phyloP scores from a whole-genome alignment of 1,140 invertebrate genomes.

The Calliphora vicina region DNA sequence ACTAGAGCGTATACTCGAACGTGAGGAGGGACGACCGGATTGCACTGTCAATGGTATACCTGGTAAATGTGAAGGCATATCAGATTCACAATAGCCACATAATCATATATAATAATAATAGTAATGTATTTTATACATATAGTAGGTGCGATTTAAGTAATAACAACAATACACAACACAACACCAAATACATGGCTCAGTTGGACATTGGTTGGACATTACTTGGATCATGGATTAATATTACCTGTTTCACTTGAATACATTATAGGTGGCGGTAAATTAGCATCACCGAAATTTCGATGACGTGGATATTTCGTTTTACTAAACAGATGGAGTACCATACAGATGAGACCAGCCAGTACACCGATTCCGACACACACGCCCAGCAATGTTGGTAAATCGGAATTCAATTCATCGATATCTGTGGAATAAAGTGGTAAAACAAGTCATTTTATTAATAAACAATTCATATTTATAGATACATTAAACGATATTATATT shows the following conservation, averaged over 20 bases:
- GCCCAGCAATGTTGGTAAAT: constrained; percentile 81
- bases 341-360: constrained; percentile 82
- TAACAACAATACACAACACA: not conserved
- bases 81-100: constrained; percentile 36
- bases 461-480: no score
- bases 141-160: not conserved
- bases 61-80: constrained; percentile 51
- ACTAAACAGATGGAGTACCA: constrained; percentile 83
- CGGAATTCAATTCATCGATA: constrained; percentile 79
- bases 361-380: constrained; percentile 83
- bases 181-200: not conserved
- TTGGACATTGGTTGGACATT: not conserved
- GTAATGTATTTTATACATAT: no score
- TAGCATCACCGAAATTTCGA: constrained; percentile 80
- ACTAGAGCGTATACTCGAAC: constrained; percentile 72
- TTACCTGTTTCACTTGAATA: constrained; percentile 82
- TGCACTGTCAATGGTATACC: constrained; percentile 70
- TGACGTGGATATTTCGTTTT: constrained; percentile 74
- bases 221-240: not conserved
- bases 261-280: constrained; percentile 80
- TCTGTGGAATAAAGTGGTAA: constrained; percentile 65
- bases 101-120: not conserved
- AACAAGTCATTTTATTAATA: no score
- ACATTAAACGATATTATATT: no score
- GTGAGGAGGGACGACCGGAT: constrained; percentile 71